phyloP scores from a whole-genome alignment of 2,113 vertebrate species.

The Xenotilapia flavipinnis region DNA sequence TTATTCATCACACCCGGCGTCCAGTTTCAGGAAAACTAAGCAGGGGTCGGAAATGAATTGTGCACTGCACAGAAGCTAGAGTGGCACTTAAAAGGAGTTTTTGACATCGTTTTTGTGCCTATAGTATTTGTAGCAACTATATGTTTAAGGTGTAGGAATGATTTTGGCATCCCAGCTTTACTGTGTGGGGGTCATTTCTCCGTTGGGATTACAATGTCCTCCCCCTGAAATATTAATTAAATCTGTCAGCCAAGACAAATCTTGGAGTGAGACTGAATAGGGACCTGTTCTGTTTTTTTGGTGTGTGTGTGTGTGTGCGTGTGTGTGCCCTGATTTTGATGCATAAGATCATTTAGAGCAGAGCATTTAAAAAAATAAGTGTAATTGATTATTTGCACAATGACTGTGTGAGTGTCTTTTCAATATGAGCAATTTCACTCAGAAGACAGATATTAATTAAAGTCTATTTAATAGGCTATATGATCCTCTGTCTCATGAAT shows the following conservation, averaged over 20 bases:
- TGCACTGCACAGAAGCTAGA: constrained; percentile 4
- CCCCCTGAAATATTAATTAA: constrained; percentile 59
- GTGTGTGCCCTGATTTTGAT: not conserved
- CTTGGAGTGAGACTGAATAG: not conserved
- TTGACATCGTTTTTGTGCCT: not conserved
- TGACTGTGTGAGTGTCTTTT: not conserved
- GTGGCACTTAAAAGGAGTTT: not conserved
- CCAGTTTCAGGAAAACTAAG: constrained; percentile 74
- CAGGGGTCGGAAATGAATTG: constrained; percentile 62
- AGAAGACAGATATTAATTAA: not conserved
- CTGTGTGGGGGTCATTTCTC: not conserved
- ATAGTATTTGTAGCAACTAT: not conserved
- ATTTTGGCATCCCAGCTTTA: not conserved
- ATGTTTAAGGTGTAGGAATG: not conserved
- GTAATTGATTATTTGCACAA: not conserved
- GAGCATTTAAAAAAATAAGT: not conserved
- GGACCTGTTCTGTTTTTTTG: not conserved
- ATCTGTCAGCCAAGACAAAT: constrained; percentile 40
- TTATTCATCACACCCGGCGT: constrained; percentile 82
- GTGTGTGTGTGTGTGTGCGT: not conserved
- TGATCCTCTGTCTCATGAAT: constrained; percentile 1
- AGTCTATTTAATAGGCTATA: not conserved
- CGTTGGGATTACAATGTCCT: constrained; percentile 11
- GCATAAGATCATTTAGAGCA: not conserved
- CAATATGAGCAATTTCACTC: not conserved